Conservation (phyloP, 2,888 invertebrate species). For the Megaustenia siamemsis region DNA sequence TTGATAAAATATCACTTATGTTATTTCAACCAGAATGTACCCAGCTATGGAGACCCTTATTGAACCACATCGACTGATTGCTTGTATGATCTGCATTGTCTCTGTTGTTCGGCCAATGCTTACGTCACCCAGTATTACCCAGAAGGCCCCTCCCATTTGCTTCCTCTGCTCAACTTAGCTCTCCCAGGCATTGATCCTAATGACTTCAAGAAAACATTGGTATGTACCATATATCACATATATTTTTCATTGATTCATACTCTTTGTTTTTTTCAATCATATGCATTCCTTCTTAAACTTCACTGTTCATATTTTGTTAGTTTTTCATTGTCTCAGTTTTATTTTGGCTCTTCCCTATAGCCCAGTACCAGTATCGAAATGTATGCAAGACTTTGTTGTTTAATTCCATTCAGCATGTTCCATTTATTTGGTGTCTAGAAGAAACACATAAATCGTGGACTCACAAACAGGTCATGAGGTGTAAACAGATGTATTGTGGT, state of each 20-base stretch:
- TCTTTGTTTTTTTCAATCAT: neutral
- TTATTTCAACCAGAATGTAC: slow-evolving; percentile 84
- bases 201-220: slow-evolving; percentile 85
- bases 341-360: too few species aligned
- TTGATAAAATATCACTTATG: too few species aligned
- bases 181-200: slow-evolving; percentile 95
- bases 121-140: slow-evolving; percentile 81
- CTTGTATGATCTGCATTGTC: slow-evolving; percentile 81
- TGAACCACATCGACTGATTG: slow-evolving; percentile 87
- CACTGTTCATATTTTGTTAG: too few species aligned
- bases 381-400: too few species aligned
- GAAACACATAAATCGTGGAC: too few species aligned
- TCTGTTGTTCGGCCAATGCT: slow-evolving; percentile 80
- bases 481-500: too few species aligned
- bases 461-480: too few species aligned
- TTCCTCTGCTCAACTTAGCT: slow-evolving; percentile 89
- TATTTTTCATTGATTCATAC: neutral
- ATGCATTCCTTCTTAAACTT: too few species aligned
- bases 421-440: too few species aligned
- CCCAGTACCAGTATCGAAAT: too few species aligned
- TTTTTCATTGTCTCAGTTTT: too few species aligned
- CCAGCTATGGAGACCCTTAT: slow-evolving; percentile 90
- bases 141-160: slow-evolving; percentile 88
- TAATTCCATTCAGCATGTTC: too few species aligned
- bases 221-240: slow-evolving; percentile 62